phyloP scores from a whole-genome alignment of 2,797 vertebrate genomes.

The Knipowitschia caucasica region DNA sequence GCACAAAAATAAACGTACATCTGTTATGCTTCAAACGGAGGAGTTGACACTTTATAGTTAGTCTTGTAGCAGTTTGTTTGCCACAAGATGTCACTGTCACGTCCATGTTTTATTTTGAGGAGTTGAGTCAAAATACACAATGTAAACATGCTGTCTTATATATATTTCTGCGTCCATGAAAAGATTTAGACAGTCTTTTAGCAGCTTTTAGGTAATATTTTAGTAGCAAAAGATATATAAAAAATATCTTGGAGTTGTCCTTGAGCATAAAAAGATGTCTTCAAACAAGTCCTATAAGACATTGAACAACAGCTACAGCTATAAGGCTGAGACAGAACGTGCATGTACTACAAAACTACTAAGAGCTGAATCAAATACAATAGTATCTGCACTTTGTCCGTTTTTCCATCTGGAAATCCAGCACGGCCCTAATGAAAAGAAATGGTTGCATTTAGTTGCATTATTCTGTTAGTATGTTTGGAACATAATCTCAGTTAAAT shows the following conservation, averaged over 20 bases:
- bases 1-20: constrained; percentile 18
- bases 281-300: constrained; percentile 8
- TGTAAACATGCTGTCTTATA: constrained; percentile 40
- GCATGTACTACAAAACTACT: background rate
- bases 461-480: background rate
- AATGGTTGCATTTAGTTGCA: background rate
- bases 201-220: constrained; percentile 40
- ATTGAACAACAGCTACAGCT: background rate
- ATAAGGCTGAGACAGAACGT: background rate
- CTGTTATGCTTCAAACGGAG: constrained; percentile 11
- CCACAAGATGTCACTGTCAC: constrained; percentile 62
- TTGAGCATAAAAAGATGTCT: background rate
- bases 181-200: constrained; percentile 25
- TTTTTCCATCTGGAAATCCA: background rate
- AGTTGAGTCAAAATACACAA: constrained; percentile 11
- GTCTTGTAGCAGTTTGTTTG: constrained; percentile 36
- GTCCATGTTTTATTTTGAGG: constrained; percentile 7
- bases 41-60: constrained; percentile 33
- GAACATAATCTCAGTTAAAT: constrained; percentile 24
- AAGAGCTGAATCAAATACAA: background rate
- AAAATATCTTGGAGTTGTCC: constrained; percentile 8
- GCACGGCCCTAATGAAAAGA: background rate
- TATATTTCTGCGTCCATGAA: constrained; percentile 20
- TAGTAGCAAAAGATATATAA: constrained; percentile 33
- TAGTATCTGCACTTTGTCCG: background rate